Evolutionary conservation across 2,113 vertebrate species (phyloP).

Genomic region (Campylorhamphus procurvoides): DNA sequence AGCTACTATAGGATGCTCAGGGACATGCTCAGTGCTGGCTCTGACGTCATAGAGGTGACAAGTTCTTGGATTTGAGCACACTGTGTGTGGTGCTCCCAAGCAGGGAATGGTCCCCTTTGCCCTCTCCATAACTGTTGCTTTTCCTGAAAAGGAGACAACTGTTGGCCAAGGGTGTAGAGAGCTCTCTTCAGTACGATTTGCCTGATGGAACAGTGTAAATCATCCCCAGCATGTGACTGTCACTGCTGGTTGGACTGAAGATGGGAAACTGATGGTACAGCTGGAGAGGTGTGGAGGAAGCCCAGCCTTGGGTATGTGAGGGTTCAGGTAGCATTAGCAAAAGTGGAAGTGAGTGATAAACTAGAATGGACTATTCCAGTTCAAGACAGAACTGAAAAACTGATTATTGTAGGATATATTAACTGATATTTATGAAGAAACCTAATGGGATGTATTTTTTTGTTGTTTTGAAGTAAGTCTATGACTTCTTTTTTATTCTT

Average conservation of each 20-base stretch:
- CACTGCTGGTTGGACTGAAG: background rate
- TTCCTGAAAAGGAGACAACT: background rate
- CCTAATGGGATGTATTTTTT: background rate
- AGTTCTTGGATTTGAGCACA: background rate
- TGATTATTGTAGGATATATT: background rate
- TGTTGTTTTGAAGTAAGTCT: background rate
- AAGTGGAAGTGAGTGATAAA: background rate
- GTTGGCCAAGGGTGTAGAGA: background rate
- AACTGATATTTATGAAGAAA: background rate
- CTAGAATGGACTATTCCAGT: background rate
- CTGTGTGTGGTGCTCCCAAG: background rate
- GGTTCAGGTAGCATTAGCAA: background rate
- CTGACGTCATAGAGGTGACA: background rate
- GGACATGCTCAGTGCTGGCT: background rate
- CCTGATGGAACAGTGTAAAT: background rate
- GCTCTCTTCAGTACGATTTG: background rate
- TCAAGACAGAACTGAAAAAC: background rate
- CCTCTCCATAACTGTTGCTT: background rate
- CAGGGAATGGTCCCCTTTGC: background rate
- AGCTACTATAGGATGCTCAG: background rate
- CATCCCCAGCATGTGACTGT: background rate
- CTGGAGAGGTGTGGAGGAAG: background rate
- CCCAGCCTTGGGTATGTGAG: fast-evolving
- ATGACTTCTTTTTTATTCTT: background rate
- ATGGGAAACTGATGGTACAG: background rate